These are phyloP conservation scores for Paracanthobrama guichenoti DNA, from an alignment of 2,113 vertebrate genomes.

Conservation along the genomic window DNA sequence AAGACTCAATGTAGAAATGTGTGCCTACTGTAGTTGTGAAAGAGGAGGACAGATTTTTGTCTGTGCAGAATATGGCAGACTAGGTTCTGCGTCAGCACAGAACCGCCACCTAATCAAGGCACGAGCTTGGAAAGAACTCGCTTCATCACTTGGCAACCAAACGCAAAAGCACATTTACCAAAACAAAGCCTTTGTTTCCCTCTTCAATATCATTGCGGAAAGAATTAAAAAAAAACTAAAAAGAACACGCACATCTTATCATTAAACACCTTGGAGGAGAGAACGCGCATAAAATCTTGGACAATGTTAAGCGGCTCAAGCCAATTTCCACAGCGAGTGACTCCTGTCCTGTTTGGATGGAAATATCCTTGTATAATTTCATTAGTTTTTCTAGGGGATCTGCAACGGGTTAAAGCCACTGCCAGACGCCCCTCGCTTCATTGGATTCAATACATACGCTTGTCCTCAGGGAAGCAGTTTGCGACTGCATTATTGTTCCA, in stretches of 20 bases:
- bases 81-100: slow-evolving; percentile 35
- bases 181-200: slow-evolving; percentile 7
- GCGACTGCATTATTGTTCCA: slow-evolving; percentile 35
- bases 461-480: slow-evolving; percentile 38
- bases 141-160: slow-evolving; percentile 46
- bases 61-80: slow-evolving; percentile 26
- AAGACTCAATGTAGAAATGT: background rate
- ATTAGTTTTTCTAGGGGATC: background rate
- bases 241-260: background rate
- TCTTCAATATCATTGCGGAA: background rate
- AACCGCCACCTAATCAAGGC: slow-evolving; percentile 24
- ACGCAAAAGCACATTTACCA: slow-evolving; percentile 7
- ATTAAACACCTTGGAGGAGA: slow-evolving; percentile 14
- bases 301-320: slow-evolving; percentile 1
- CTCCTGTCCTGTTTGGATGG: background rate
- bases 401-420: slow-evolving; percentile 27
- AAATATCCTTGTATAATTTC: slow-evolving; percentile 1
- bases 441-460: slow-evolving; percentile 7
- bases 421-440: slow-evolving; percentile 32
- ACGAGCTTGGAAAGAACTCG: slow-evolving; percentile 32
- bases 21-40: background rate
- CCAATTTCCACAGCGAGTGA: slow-evolving; percentile 8
- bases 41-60: slow-evolving; percentile 17
- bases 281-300: background rate
- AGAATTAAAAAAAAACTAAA: background rate